Conservation (phyloP, 2,113 vertebrate species). For the Tichodroma muraria region DNA sequence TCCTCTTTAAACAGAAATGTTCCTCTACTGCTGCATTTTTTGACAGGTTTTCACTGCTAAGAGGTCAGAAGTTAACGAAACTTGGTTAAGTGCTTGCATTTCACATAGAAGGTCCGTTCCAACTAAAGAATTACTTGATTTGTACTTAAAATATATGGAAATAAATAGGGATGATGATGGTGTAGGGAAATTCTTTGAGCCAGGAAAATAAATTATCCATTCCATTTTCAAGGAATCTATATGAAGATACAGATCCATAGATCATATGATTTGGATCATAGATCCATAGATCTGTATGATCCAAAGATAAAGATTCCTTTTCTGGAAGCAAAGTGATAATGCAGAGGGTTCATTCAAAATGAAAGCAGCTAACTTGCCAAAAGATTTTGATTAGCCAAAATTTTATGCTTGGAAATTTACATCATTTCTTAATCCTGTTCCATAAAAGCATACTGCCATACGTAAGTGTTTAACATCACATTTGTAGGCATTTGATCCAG, state of each 20-base stretch:
- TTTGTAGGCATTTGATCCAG: slow-evolving; percentile 42
- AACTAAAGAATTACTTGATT: background rate
- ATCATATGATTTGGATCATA: no score
- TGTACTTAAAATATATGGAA: background rate
- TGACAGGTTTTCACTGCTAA: background rate
- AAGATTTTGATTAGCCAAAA: slow-evolving; percentile 29
- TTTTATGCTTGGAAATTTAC: slow-evolving; percentile 38
- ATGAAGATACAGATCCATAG: background rate
- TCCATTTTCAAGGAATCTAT: background rate
- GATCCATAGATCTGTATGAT: no score
- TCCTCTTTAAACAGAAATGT: background rate
- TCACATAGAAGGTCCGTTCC: background rate
- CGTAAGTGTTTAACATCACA: slow-evolving; percentile 40
- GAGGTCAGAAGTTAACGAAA: background rate
- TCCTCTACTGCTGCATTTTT: background rate
- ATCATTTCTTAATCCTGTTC: slow-evolving; percentile 39
- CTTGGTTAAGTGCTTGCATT: background rate
- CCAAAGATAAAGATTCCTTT: no score
- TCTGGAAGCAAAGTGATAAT: background rate
- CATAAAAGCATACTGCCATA: slow-evolving; percentile 43
- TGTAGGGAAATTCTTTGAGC: background rate
- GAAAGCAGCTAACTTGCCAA: background rate
- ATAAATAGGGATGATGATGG: background rate
- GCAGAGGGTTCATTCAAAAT: background rate
- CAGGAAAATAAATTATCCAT: background rate